These are phyloP conservation scores for Nebria brevicollis DNA, from an alignment of 2,888 invertebrate genomes.

Conservation along the genomic window DNA sequence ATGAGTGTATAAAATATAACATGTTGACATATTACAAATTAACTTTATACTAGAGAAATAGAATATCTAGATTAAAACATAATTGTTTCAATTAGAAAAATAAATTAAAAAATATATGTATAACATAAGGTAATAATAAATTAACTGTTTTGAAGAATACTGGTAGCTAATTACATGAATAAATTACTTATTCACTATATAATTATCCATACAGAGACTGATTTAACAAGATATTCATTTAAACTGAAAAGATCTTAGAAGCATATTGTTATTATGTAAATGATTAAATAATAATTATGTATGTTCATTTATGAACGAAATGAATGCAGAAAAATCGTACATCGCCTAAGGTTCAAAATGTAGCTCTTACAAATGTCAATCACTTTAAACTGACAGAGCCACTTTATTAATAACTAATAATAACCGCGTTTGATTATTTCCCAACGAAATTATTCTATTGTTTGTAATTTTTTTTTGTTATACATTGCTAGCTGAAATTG, in stretches of 20 bases:
- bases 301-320: slow-evolving; percentile 12
- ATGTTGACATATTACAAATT: neutral
- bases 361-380: slow-evolving; percentile 26
- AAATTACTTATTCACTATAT: neutral
- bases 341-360: neutral
- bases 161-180: neutral
- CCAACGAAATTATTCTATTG: slow-evolving; percentile 28
- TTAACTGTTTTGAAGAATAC: neutral
- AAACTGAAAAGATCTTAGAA: neutral
- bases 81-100: neutral
- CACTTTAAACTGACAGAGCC: slow-evolving; percentile 22
- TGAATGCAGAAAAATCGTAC: neutral
- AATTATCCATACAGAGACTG: neutral
- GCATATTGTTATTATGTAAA: slow-evolving; percentile 1
- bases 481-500: slow-evolving; percentile 23
- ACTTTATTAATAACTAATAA: slow-evolving; percentile 23
- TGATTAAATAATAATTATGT: slow-evolving; percentile 14
- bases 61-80: neutral
- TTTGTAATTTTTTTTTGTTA: slow-evolving; percentile 10
- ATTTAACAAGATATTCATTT: no score
- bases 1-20: no score
- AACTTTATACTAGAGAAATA: neutral
- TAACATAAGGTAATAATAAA: neutral
- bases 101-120: neutral
- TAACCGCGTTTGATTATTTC: slow-evolving; percentile 4